Percentiles rank a stretch among this genome's conserved stretches.
Evolutionary conservation across 2,113 vertebrate genomes (phyloP).

Genomic region (Macroglossus sobrinus): DNA sequence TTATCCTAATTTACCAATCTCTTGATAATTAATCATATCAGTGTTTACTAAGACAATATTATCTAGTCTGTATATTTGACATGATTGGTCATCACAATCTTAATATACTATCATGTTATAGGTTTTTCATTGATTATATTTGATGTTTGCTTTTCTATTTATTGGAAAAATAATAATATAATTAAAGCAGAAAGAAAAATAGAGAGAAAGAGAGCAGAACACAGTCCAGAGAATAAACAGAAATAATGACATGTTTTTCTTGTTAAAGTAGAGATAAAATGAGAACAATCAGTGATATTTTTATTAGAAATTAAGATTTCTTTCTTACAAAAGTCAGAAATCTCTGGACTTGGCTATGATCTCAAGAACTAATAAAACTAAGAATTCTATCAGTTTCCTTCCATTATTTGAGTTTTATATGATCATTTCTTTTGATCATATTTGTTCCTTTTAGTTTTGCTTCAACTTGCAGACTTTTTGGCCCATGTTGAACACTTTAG

Average conservation of each 20-base stretch:
- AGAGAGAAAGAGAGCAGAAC: fast-evolving
- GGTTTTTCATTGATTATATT: background rate
- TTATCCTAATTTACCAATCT: background rate
- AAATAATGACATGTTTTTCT: background rate
- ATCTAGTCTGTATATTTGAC: background rate
- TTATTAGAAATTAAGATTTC: background rate
- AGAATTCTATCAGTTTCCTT: background rate
- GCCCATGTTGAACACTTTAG: background rate
- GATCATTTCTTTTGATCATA: background rate
- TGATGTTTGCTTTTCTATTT: background rate
- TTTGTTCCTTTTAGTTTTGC: background rate
- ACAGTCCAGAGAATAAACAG: background rate
- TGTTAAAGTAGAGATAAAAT: background rate
- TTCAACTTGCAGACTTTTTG: background rate
- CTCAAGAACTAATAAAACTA: background rate
- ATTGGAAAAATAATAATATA: background rate
- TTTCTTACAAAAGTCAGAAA: background rate
- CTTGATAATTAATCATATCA: background rate
- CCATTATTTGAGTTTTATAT: background rate
- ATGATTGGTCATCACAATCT: background rate
- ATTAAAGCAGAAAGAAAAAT: background rate
- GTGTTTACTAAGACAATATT: fast-evolving
- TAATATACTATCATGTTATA: background rate
- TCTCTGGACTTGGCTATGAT: background rate
- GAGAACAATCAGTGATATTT: background rate